Evolutionary conservation across 2,797 vertebrate genomes (phyloP).

Genomic region (Anabas testudineus): DNA sequence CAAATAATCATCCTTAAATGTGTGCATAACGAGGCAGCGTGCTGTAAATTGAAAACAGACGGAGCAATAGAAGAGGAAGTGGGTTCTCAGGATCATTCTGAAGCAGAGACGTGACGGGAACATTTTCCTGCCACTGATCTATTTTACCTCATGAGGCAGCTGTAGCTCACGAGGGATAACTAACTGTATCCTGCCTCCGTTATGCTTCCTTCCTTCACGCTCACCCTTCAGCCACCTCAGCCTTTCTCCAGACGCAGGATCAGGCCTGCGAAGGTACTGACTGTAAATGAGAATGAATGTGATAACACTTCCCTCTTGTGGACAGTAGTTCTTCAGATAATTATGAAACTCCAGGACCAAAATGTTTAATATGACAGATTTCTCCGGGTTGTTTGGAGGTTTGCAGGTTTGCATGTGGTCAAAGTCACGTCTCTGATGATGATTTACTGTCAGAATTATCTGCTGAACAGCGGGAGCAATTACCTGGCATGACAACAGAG

Average conservation of each 20-base stretch:
- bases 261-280: conserved; percentile 18
- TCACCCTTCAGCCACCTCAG: conserved; percentile 23
- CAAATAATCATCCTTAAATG: conserved; percentile 6
- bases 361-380: background rate
- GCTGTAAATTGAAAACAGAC: conserved; percentile 26
- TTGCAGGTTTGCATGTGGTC: conserved; percentile 5
- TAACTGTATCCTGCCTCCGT: conserved; percentile 14
- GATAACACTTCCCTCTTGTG: conserved; percentile 87
- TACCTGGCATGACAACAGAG: conserved; percentile 42
- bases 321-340: conserved; percentile 63
- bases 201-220: conserved; percentile 10
- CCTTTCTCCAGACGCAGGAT: conserved; percentile 45
- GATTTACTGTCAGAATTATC: conserved; percentile 40
- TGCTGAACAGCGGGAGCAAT: conserved; percentile 49
- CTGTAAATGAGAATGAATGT: conserved; percentile 67
- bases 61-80: conserved; percentile 6
- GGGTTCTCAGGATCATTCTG: no score
- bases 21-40: conserved; percentile 14
- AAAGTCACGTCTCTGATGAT: conserved; percentile 8
- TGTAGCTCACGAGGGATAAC: conserved; percentile 22
- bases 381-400: conserved; percentile 9
- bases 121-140: background rate
- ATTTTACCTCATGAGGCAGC: conserved; percentile 36
- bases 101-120: background rate
- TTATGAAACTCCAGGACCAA: conserved; percentile 20